Percentiles rank a stretch among this genome's conserved stretches.
Evolutionary conservation across 1,140 invertebrate genomes (phyloP).

Genomic region (Holcopasites calliopsidis): DNA sequence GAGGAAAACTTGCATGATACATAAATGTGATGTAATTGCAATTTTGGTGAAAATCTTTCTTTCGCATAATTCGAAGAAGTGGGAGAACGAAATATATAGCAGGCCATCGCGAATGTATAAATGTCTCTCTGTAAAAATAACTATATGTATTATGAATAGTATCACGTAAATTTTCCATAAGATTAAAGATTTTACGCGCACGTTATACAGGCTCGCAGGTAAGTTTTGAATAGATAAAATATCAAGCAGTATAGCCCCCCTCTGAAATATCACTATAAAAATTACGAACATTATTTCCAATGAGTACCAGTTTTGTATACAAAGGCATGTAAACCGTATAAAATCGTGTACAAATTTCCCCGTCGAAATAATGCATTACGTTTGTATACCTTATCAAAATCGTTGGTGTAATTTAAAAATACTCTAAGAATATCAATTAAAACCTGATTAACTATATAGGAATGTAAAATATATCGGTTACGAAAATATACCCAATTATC

Average conservation of each 20-base stretch:
- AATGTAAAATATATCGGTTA: conserved; percentile 69
- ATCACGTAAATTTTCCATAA: conserved; percentile 41
- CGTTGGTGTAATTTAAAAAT: conserved; percentile 41
- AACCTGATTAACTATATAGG: conserved; percentile 62
- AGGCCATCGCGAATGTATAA: too few relatives aligned
- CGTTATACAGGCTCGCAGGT: conserved; percentile 25
- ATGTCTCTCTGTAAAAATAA: conserved; percentile 2
- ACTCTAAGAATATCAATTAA: conserved; percentile 57
- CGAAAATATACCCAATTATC: conserved; percentile 58
- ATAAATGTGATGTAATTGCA: conserved; percentile 18
- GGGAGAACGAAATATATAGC: too few relatives aligned
- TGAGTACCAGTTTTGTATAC: conserved; percentile 40
- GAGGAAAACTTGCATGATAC: conserved; percentile 50
- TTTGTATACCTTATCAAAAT: conserved; percentile 44
- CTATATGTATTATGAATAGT: conserved; percentile 8
- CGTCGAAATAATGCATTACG: conserved; percentile 34
- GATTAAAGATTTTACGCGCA: conserved; percentile 1
- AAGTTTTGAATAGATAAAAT: conserved; percentile 25
- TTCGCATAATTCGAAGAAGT: too few relatives aligned
- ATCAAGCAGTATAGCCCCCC: conserved; percentile 37
- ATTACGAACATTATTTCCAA: conserved; percentile 15
- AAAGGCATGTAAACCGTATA: conserved; percentile 46
- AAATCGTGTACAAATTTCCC: conserved; percentile 39
- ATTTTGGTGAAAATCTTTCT: too few relatives aligned
- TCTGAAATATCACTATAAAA: conserved; percentile 57